Percentiles rank a stretch among this genome's conserved stretches.
Evolutionary conservation across 37 sponge, comb jelly and placozoan species (phyloP).

Genomic region (Agelas oroides): DNA sequence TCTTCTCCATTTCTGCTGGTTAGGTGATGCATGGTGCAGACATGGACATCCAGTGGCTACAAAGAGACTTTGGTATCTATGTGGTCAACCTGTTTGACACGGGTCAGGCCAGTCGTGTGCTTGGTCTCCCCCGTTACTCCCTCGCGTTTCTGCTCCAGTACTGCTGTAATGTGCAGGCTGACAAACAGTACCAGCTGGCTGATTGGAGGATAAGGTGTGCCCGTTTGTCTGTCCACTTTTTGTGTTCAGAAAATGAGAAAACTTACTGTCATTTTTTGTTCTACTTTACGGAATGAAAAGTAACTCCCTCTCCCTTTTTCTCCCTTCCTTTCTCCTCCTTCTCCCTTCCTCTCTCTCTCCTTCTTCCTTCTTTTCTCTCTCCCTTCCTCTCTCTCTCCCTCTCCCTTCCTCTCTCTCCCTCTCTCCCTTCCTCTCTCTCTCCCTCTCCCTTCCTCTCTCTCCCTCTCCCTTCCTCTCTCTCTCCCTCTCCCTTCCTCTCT

Average conservation of each 20-base stretch:
- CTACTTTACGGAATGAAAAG: background rate
- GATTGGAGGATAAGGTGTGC: constrained; percentile 94
- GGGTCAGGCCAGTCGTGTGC: constrained; percentile 76
- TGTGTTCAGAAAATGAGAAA: no score
- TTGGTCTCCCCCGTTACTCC: constrained; percentile 80
- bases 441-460: no score
- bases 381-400: no score
- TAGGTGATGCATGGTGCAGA: constrained; percentile 97
- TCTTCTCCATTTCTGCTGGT: background rate
- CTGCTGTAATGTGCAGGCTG: constrained; percentile 89
- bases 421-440: no score
- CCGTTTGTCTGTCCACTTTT: background rate
- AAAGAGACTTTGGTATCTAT: constrained; percentile 94
- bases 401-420: no score
- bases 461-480: no score
- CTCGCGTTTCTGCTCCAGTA: constrained; percentile 89
- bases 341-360: no score
- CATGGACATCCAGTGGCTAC: constrained; percentile 90
- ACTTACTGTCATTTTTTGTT: background rate
- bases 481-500: no score
- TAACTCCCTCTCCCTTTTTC: background rate
- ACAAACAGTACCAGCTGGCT: constrained; percentile 96
- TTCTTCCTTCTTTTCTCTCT: no score
- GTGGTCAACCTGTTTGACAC: constrained; percentile 98
- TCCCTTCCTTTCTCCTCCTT: no score